A percentile compares a stretch with the other conserved stretches of the same genome.
Evolutionary conservation across 2,888 invertebrate species (phyloP).

Genomic region (Tiliacea citrago): DNA sequence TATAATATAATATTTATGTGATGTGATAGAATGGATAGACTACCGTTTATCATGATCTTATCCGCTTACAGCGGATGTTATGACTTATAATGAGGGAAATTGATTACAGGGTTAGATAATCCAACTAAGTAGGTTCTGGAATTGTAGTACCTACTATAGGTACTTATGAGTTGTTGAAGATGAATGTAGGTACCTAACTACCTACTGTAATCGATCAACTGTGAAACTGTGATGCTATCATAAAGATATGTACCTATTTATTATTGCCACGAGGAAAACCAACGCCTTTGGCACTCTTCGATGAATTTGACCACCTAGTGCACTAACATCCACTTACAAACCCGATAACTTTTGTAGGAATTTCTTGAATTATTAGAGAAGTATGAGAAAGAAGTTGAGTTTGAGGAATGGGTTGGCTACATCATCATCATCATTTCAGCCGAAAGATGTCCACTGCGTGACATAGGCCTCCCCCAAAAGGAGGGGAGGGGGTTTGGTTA

Average conservation of each 20-base stretch:
- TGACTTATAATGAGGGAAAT: conserved; percentile 11
- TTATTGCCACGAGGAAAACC: not conserved
- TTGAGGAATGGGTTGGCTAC: not conserved
- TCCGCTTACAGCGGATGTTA: conserved; percentile 21
- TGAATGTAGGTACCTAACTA: not conserved
- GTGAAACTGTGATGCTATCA: not conserved
- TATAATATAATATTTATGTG: too few relatives aligned
- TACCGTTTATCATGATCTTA: conserved; percentile 22
- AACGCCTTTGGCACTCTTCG: not conserved
- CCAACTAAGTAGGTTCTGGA: not conserved
- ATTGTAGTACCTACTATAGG: not conserved
- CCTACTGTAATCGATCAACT: not conserved
- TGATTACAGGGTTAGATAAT: conserved; percentile 13
- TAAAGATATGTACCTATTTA: not conserved
- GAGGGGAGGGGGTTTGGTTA: too few relatives aligned
- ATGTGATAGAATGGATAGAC: not conserved
- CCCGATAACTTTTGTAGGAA: not conserved
- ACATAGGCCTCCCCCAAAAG: too few relatives aligned
- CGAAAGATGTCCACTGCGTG: too few relatives aligned
- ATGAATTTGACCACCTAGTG: not conserved
- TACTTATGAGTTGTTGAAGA: not conserved
- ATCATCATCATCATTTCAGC: too few relatives aligned
- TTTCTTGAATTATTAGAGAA: not conserved
- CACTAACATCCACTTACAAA: not conserved
- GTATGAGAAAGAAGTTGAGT: not conserved